Evolutionary conservation across 2,113 vertebrate species (phyloP).

Genomic region (Orientallactaga bullata): DNA sequence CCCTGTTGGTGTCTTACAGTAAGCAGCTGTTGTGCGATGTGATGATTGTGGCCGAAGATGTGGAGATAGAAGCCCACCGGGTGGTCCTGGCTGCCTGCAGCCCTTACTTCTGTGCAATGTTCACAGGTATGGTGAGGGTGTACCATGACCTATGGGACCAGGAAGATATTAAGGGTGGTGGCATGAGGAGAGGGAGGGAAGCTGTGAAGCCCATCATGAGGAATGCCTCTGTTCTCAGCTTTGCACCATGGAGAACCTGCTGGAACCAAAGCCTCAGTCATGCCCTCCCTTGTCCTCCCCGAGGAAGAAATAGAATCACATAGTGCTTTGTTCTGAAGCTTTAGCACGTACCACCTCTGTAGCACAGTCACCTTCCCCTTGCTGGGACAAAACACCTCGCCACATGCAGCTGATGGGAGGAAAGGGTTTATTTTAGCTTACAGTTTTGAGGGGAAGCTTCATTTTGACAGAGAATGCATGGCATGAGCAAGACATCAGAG

Average conservation of each 20-base stretch:
- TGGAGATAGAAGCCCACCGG: constrained; percentile 95
- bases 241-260: not conserved
- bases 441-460: too few relatives aligned
- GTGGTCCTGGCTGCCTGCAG: constrained; percentile 96
- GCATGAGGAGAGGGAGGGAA: not conserved
- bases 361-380: too few relatives aligned
- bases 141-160: fast-evolving
- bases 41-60: constrained; percentile 93
- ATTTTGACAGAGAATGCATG: too few relatives aligned
- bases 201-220: fast-evolving
- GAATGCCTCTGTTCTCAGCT: constrained; percentile 17
- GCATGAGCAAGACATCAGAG: too few relatives aligned
- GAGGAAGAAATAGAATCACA: not conserved
- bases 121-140: constrained; percentile 91
- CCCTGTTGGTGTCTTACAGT: constrained; percentile 87
- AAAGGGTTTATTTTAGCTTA: too few relatives aligned
- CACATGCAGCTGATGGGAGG: too few relatives aligned
- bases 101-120: constrained; percentile 99
- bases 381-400: too few relatives aligned
- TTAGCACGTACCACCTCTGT: not conserved
- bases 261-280: not conserved
- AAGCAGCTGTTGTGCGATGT: constrained; percentile 97
- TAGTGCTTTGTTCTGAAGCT: not conserved
- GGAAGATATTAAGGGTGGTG: not conserved
- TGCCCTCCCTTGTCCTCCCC: not conserved